These are phyloP conservation scores for Akabosia matsudoensis DNA, from an alignment of 1,140 invertebrate species.

Conservation along the genomic window DNA sequence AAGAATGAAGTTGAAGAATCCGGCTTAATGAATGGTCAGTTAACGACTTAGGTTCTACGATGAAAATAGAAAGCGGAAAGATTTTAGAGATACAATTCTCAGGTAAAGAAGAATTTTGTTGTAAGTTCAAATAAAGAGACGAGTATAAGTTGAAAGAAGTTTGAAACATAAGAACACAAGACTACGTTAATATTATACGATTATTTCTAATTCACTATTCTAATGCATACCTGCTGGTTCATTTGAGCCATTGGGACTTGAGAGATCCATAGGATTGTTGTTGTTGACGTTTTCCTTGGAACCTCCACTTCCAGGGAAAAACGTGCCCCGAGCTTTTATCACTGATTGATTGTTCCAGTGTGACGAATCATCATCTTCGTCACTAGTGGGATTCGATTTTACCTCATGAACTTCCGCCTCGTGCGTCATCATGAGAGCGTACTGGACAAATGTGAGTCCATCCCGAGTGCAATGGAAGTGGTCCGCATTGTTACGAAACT, in stretches of 20 bases:
- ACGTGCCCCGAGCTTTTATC: slow-evolving; percentile 88
- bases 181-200: not conserved
- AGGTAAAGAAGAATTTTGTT: slow-evolving; percentile 9
- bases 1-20: slow-evolving; percentile 40
- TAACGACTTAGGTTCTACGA: slow-evolving; percentile 40
- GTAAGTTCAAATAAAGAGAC: not conserved
- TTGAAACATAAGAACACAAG: not conserved
- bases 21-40: slow-evolving; percentile 47
- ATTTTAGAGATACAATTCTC: not conserved
- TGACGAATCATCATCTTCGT: slow-evolving; percentile 18
- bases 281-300: not conserved
- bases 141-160: slow-evolving; percentile 1
- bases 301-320: slow-evolving; percentile 64
- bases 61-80: not conserved
- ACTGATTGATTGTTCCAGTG: slow-evolving; percentile 55
- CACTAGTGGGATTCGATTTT: slow-evolving; percentile 48
- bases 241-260: slow-evolving; percentile 38
- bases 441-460: slow-evolving; percentile 64
- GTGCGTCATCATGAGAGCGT: slow-evolving; percentile 14
- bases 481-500: slow-evolving; percentile 37
- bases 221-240: not conserved
- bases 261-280: slow-evolving; percentile 43
- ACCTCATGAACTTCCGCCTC: slow-evolving; percentile 61
- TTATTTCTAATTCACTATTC: not conserved
- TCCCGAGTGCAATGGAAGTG: slow-evolving; percentile 75